Base-by-base conservation (phyloP, 1,140 invertebrate species). In the Penaeus vannamei region DNA sequence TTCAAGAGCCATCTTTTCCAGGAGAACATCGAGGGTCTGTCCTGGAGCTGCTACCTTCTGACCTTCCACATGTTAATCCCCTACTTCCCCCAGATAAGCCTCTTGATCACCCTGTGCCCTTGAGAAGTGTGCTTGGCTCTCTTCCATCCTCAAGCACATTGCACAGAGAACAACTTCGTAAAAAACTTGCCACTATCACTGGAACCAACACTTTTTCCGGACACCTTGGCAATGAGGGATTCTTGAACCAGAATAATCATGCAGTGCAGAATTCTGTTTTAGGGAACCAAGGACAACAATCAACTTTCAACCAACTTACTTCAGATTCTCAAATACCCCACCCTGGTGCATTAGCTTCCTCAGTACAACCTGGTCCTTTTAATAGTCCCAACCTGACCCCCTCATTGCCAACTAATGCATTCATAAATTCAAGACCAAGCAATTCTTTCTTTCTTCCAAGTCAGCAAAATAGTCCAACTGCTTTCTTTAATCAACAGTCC, bases 141-240 rank as follows among this genome's bases (percentile, higher is more conserved):
- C 76, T 87, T 32, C 85, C 85, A 32, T 81, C 77, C 23, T 26
- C 7, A 20, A 81, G 14, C 60, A 64, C 77, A 8, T 62, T 87
- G 19, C 42, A 32, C 69, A 69, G 61, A 60, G 85, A 81, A n/a
- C 77, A 53, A 29, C 85, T 87, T 26, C 76, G 81, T 23, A n/a
- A n/a, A 8, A 53, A 32, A 29, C 77, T 80, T 20, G 42, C 84
- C 20, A 26, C 66, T 32, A 20, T 87, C 77, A 87, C 85, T 29
- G 77, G 85, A 23, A 80, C 85, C 59, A 87, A 81, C 61, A 82
- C 62, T 22, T 82, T 82, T 77, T 64, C 85, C 10, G 77, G 62
- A 23, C 77, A 86, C 32, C 62, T 81, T 7, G 79, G 85, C 64
- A 87, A 87, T 62, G 76, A 87, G 29, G 85, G 77, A 10, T 82